A percentile compares a stretch with the other conserved stretches of the same genome.
phyloP scores from a whole-genome alignment of 92 coral and sea anemone genomes.

The Parazoanthus darwini region DNA sequence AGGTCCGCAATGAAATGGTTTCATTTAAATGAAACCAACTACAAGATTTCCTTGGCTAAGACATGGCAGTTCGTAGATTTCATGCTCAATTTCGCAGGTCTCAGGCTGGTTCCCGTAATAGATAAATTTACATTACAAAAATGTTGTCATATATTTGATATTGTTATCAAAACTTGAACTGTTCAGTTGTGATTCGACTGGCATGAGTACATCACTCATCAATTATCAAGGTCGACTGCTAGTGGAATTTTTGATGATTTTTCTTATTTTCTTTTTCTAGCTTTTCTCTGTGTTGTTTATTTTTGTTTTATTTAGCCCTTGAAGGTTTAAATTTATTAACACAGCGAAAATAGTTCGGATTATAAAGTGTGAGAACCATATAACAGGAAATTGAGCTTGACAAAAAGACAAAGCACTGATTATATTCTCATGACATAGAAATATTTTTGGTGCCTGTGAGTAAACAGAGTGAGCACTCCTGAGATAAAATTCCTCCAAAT shows the following conservation, averaged over 20 bases:
- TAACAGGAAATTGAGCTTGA: conserved; percentile 31
- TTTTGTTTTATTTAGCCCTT: conserved; percentile 34
- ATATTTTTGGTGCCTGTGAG: conserved; percentile 19
- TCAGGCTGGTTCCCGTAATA: not conserved
- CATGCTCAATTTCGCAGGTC: not conserved
- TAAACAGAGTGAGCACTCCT: conserved; percentile 11
- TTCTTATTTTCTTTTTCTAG: not conserved
- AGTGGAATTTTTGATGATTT: not conserved
- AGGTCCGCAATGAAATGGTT: not conserved
- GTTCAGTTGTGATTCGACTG: not conserved
- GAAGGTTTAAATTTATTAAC: conserved; percentile 39
- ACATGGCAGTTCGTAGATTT: conserved; percentile 4
- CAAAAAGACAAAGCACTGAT: conserved; percentile 26
- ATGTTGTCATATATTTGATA: conserved; percentile 11
- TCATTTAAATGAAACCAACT: not conserved
- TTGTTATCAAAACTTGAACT: not conserved
- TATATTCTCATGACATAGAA: conserved; percentile 31
- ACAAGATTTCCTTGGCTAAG: not conserved
- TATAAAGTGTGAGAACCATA: conserved; percentile 33
- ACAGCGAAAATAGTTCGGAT: conserved; percentile 26
- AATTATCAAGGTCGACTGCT: not conserved
- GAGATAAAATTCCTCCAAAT: not conserved
- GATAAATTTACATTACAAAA: conserved; percentile 14
- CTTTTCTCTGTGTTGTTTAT: conserved; percentile 14
- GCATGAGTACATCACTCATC: not conserved